Evolutionary conservation across 2,113 vertebrate genomes (phyloP), one percentile per base, ranked within the genome.

Genomic region (Urocitellus parryii): DNA sequence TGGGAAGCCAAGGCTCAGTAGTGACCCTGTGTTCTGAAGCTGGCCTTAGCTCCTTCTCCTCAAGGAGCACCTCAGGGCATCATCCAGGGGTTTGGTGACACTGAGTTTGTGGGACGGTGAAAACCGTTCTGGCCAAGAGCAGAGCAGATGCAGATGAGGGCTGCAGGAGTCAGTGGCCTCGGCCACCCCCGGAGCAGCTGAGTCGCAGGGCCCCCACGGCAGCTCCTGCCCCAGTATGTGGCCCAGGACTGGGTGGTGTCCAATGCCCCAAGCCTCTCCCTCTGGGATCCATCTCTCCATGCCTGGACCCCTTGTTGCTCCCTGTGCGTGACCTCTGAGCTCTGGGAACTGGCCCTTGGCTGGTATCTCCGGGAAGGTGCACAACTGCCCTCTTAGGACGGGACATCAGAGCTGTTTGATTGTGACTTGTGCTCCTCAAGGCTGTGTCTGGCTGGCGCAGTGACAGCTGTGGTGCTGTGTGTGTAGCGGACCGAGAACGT

Each of bases 211-310:
- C 18, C 72, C 18, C 48, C 4, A 0, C 4, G 4, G 16, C 37
- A 24, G 90, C 67, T 51, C 84, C 0, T 39, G 25, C 34, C 22
- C 25, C 77, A 7, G 37, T 67, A 2, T 0, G 0, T 5, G 0
- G 51, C 53, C 11, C 3, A 3, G 58, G 34, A 37, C 16, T 7
- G 1, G 8, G 32, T 13, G 2, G 2, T 1, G 5, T 18, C 42
- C 13, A 5, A 0, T 45, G 24, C 77, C 14, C 42, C 20, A 1
- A 56, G 51, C 12, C 10, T 7, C 18, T 6, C 68, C 53, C 17
- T 0, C 53, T 0, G 0, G n/a, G 61, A 14, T 48, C n/a, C 4
- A 0, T 9, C 20, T n/a, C 27, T 34, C 48, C 8, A 3, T 4
- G 14, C 18, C 73, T 10, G 63, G 25, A 53, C 29, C 0, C 39